Conservation (phyloP, 2,888 invertebrate species). For the Saturnia japonica region DNA sequence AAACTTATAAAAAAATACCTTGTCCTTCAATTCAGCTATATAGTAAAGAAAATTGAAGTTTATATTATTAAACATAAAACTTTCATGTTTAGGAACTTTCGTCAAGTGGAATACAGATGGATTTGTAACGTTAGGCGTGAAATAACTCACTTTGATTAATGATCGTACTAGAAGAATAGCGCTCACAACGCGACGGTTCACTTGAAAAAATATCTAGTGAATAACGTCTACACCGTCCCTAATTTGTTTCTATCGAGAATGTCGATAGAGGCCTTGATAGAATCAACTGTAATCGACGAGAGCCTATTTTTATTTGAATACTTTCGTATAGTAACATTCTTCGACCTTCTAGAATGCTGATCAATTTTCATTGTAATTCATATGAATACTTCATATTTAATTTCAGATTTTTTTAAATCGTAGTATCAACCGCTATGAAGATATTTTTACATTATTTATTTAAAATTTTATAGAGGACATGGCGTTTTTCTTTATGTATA, state of each 20-base stretch:
- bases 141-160: constrained; percentile 49
- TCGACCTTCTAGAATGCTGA: neutral
- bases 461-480: no score
- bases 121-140: constrained; percentile 30
- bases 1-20: no score
- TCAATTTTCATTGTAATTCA: no score
- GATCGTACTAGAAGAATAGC: constrained; percentile 40
- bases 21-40: neutral
- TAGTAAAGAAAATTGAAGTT: neutral
- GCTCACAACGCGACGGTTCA: constrained; percentile 25
- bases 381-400: no score
- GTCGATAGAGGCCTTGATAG: neutral
- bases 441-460: no score
- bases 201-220: constrained; percentile 31
- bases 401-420: no score
- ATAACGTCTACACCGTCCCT: constrained; percentile 21
- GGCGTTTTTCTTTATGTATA: no score
- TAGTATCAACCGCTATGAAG: no score
- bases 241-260: constrained; percentile 27
- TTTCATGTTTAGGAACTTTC: constrained; percentile 3
- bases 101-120: constrained; percentile 17
- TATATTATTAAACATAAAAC: neutral
- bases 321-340: neutral
- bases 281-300: neutral
- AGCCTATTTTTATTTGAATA: neutral